A percentile compares a stretch with the other conserved stretches of the same genome.
Conservation (phyloP, 2,113 vertebrate genomes). For the Centropristis striata region DNA sequence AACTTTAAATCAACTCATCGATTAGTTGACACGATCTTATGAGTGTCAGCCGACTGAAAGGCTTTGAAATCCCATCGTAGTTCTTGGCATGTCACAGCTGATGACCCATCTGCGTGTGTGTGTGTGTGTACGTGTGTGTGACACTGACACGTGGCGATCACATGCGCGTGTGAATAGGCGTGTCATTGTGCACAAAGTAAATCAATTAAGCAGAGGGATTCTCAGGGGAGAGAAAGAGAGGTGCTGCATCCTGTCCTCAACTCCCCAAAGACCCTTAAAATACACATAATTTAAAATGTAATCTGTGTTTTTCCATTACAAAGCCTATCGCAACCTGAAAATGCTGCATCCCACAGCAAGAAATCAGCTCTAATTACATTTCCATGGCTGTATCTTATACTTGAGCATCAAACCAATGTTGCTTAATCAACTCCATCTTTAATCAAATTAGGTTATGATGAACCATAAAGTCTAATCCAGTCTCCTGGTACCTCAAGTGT, state of each 20-base stretch:
- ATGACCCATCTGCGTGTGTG: constrained; percentile 45
- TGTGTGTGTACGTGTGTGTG: constrained; percentile 30
- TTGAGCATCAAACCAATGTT: constrained; percentile 44
- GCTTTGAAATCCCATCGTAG: neutral
- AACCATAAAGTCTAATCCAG: constrained; percentile 59
- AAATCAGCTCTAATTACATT: constrained; percentile 27
- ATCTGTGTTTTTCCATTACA: constrained; percentile 67
- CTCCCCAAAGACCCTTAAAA: constrained; percentile 72
- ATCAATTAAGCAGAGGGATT: constrained; percentile 78
- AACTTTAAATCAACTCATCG: no score
- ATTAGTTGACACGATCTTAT: no score
- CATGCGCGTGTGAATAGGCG: constrained; percentile 63
- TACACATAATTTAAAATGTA: constrained; percentile 72
- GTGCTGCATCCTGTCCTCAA: constrained; percentile 42
- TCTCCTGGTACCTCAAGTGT: constrained; percentile 51
- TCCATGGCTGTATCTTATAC: constrained; percentile 11
- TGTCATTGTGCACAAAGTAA: constrained; percentile 77
- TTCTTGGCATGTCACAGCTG: constrained; percentile 33
- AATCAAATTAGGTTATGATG: constrained; percentile 67
- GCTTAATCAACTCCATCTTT: constrained; percentile 50
- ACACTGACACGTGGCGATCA: constrained; percentile 47
- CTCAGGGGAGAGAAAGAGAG: constrained; percentile 49
- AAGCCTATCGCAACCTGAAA: constrained; percentile 26
- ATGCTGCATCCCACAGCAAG: constrained; percentile 4
- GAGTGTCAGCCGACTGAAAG: neutral